Evolutionary conservation across 2,113 vertebrate species (phyloP), one percentile per base, ranked within the genome.

Genomic region (Panurus biarmicus): DNA sequence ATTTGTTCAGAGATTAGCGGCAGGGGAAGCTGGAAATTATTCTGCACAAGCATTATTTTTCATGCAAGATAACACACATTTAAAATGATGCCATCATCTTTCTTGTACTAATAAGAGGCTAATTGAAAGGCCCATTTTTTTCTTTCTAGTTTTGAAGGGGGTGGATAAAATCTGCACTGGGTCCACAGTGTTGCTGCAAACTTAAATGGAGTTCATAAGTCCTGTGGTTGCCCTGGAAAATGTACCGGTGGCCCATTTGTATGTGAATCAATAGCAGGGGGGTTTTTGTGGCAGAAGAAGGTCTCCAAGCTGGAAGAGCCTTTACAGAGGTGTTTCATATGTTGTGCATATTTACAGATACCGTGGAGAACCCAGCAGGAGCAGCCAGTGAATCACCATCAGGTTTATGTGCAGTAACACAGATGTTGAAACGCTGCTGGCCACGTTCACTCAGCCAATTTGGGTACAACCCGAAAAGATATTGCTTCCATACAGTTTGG

Each of bases 281-380:
- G 3, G 0, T 53, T 72, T 71, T n/a, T 64, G 54, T 64, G 51
- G 17, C 44, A 74, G 47, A 14, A 87, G 51, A 35, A 58, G 45
- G 26, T 56, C 85, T 69, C 74, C 65, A 44, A 31, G 66, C 29
- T 90, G 67, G 44, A 76, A 48, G 47, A 48, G 69, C 50, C 78
- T 83, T 94, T 87, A 60, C 33, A 79, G 74, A 95, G 82, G 90
- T 90, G 87, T 95, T 93, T 95, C 92, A 87, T 93, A 77, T 90
- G 79, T 35, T 74, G 44, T 80, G 44, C 31, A 3, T 62, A 51
- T 87, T 95, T 87, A 83, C 74, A 84, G 89, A 45, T 78, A 64
- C 47, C 7, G 4, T 51, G 36, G 78, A 95, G 65, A 87, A 47
- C 0, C 3, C 64, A 35, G 38, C 56, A 77, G 65, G 79, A 58